A percentile compares a stretch with the other conserved stretches of the same genome.
Conservation (phyloP, 2,113 vertebrate genomes). For the Marmota monax region DNA sequence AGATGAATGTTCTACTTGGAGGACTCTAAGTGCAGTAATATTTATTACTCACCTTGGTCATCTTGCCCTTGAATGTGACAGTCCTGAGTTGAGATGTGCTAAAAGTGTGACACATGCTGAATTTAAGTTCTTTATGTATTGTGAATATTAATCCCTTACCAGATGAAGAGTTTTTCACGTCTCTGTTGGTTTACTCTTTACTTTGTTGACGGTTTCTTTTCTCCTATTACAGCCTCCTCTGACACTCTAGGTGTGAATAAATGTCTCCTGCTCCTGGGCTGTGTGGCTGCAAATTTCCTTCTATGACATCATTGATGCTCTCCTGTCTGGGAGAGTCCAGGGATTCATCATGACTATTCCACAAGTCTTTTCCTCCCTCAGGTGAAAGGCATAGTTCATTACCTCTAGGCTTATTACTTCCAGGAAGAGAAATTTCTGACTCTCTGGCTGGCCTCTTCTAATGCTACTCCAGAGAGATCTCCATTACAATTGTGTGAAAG, state of each 20-base stretch:
- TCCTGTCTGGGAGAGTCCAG: not conserved
- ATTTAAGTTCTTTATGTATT: not conserved
- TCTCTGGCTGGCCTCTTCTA: not conserved
- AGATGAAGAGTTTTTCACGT: not conserved
- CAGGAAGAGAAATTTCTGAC: not conserved
- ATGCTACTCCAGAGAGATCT: not conserved
- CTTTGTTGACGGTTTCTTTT: not conserved
- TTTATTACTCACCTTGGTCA: not conserved
- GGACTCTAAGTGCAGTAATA: not conserved
- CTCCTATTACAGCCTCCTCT: not conserved
- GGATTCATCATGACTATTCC: not conserved
- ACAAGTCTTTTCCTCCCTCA: not conserved
- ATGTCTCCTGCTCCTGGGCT: accelerated
- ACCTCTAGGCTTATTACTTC: no score
- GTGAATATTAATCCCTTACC: not conserved
- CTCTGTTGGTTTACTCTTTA: not conserved
- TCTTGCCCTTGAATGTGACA: not conserved
- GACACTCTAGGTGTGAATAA: not conserved
- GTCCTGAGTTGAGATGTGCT: not conserved
- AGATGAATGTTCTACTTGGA: not conserved
- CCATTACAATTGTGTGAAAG: not conserved
- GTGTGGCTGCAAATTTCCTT: not conserved
- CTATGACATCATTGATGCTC: accelerated
- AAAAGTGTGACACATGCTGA: not conserved
- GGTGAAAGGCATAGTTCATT: not conserved